phyloP scores from a whole-genome alignment of 2,797 vertebrate species.

The Poecile montanus region DNA sequence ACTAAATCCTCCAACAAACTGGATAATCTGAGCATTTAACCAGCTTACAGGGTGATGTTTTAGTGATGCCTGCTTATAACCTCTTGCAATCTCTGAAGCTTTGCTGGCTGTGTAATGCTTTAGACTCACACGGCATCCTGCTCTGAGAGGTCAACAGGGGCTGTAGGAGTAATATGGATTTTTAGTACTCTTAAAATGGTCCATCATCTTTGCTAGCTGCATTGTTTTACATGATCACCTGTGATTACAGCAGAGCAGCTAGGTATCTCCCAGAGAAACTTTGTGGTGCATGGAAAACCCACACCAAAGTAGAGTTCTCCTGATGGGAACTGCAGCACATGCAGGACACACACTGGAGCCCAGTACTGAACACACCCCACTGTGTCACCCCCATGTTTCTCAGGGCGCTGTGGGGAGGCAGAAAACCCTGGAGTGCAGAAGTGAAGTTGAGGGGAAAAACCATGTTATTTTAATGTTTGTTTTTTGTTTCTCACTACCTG shows the following conservation, averaged over 20 bases:
- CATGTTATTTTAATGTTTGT: accelerated
- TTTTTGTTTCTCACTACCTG: background rate
- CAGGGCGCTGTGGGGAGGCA: accelerated
- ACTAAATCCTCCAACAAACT: background rate
- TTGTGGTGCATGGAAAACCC: background rate
- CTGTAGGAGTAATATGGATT: accelerated
- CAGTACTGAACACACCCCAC: background rate
- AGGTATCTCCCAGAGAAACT: accelerated
- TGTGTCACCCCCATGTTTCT: accelerated
- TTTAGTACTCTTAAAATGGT: background rate
- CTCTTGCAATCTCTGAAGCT: background rate
- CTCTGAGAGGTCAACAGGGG: background rate
- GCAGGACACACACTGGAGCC: background rate
- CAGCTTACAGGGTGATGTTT: background rate
- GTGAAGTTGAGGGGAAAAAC: background rate
- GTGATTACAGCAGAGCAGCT: accelerated
- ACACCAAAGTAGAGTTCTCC: background rate
- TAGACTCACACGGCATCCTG: accelerated
- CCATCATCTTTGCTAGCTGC: background rate
- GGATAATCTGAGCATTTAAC: background rate
- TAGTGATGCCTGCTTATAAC: background rate
- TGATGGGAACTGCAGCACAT: accelerated
- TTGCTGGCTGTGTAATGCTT: background rate
- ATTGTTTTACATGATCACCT: accelerated
- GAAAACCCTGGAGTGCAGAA: background rate